Conservation (phyloP, 2,113 vertebrate genomes). For the Anoplopoma fimbria region DNA sequence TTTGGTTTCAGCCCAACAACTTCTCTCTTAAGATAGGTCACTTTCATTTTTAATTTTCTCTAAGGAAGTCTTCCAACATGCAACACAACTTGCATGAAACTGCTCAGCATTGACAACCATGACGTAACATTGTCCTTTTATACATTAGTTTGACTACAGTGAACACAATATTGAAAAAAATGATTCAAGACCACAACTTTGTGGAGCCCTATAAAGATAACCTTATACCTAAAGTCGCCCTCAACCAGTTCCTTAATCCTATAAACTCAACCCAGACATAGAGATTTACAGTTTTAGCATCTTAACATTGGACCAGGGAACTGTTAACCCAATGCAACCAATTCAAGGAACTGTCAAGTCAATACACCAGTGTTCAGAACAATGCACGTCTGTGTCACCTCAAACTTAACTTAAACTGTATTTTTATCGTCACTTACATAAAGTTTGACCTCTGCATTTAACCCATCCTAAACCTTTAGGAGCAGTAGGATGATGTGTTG, state of each 20-base stretch:
- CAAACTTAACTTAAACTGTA: not conserved
- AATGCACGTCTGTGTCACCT: not conserved
- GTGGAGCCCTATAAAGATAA: not conserved
- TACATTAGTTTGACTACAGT: not conserved
- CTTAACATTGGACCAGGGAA: not conserved
- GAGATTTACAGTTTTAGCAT: not conserved
- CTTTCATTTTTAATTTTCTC: not conserved
- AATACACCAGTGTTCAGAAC: not conserved
- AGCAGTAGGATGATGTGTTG: not conserved
- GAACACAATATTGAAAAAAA: not conserved
- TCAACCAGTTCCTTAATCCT: not conserved
- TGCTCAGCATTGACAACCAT: not conserved
- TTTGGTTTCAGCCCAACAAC: not conserved
- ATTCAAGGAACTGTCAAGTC: not conserved
- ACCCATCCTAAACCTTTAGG: not conserved
- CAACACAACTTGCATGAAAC: conserved; percentile 10
- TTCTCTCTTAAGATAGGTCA: too few relatives aligned
- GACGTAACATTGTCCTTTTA: not conserved
- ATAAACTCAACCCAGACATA: not conserved
- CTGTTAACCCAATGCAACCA: not conserved
- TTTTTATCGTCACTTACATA: not conserved
- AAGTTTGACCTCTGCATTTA: not conserved
- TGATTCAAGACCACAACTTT: not conserved
- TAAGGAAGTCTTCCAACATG: not conserved
- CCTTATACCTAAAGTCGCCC: not conserved